Evolutionary conservation across 2,888 invertebrate genomes (phyloP).

Genomic region (Cryptophagus acutangulus): DNA sequence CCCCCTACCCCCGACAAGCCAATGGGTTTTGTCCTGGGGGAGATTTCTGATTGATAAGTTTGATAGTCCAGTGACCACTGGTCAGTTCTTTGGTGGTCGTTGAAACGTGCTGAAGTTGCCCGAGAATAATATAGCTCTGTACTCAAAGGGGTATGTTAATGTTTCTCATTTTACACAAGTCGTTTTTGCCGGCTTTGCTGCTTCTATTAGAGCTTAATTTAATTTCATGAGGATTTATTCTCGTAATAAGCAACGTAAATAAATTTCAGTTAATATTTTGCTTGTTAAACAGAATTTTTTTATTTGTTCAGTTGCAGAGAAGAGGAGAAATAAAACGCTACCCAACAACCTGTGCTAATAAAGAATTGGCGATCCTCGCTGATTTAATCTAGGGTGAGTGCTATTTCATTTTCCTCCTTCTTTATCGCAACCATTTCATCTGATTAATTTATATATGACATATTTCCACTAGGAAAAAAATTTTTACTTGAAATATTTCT

Average conservation of each 20-base stretch:
- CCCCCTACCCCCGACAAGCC: constrained; percentile 35
- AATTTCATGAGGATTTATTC: no score
- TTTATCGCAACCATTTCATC: no score
- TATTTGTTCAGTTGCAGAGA: not conserved
- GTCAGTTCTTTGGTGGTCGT: constrained; percentile 43
- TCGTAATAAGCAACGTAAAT: not conserved
- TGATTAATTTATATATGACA: no score
- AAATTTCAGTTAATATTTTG: not conserved
- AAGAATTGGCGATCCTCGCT: constrained; percentile 34
- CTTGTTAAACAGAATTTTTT: not conserved
- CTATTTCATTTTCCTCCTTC: constrained; percentile 17
- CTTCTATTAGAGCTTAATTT: no score
- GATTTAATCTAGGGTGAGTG: constrained; percentile 38
- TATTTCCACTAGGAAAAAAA: no score
- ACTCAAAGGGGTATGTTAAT: no score
- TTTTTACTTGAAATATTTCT: no score
- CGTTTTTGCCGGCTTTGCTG: no score
- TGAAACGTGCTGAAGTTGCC: constrained; percentile 32
- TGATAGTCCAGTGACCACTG: constrained; percentile 43
- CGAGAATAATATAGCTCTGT: constrained; percentile 13
- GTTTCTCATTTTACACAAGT: no score
- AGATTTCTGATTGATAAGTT: constrained; percentile 42
- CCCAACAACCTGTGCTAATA: not conserved
- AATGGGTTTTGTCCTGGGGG: constrained; percentile 40
- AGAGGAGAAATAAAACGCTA: no score